Conservation (phyloP, 2,888 invertebrate species). For the Cryptus viduatorius region DNA sequence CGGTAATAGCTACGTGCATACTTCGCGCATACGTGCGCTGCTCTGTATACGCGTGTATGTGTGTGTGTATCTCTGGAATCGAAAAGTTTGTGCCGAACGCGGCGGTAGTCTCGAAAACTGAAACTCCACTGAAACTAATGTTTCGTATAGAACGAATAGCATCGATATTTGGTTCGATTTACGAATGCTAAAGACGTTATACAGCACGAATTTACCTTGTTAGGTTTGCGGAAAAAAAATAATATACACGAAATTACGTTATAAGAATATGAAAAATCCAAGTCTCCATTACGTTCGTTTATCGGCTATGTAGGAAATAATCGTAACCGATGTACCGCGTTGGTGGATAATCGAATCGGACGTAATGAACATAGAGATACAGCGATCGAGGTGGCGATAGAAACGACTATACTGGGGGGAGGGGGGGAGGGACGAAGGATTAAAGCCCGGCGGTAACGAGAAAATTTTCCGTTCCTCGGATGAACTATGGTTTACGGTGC, state of each 20-base stretch:
- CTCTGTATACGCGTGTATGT: slow-evolving; percentile 5
- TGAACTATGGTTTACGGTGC: slow-evolving; percentile 71
- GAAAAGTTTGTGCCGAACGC: background rate
- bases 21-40: slow-evolving; percentile 40
- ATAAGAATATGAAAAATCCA: slow-evolving; percentile 36
- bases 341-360: slow-evolving; percentile 64
- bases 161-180: slow-evolving; percentile 21
- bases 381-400: slow-evolving; percentile 24
- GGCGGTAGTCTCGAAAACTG: background rate
- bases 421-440: background rate
- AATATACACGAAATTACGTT: background rate
- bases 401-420: background rate
- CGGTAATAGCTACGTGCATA: slow-evolving; percentile 38
- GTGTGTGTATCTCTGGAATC: slow-evolving; percentile 5
- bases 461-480: slow-evolving; percentile 70
- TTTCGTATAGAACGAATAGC: slow-evolving; percentile 1
- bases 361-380: slow-evolving; percentile 64
- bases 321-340: slow-evolving; percentile 60
- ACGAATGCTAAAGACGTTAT: background rate
- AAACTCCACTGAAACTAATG: background rate
- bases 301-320: slow-evolving; percentile 55
- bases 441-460: slow-evolving; percentile 64
- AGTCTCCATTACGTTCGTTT: slow-evolving; percentile 50
- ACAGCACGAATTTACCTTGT: slow-evolving; percentile 2
- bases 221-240: slow-evolving; percentile 7